Evolutionary conservation across 2,888 invertebrate species (phyloP), one percentile per base, ranked within the genome.

Genomic region (Dynastes tityus): DNA sequence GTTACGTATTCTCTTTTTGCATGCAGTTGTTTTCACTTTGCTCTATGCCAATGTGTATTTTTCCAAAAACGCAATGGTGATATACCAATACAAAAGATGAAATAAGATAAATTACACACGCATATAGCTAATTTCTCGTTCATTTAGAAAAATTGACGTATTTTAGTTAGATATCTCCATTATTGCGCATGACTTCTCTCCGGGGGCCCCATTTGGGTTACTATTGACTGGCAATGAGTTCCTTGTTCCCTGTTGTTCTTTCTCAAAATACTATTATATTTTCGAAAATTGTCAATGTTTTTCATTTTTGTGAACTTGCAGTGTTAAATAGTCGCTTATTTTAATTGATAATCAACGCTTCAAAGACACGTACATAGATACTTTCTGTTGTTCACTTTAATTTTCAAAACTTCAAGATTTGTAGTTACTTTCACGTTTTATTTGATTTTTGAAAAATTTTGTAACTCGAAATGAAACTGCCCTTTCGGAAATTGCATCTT

Each of bases 141-240:
- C n/a, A 71, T 55, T 71, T 71, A 40, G 16, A 71, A 55, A 71
- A 58, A 55, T 37, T 55, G 55, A 37, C 55, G 32, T 16, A 55
- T 37, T 32, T 55, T 16, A 40, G 16, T 22, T 22, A 58, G 22
- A 58, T 16, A 22, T 16, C 55, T 58, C 37, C 55, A 37, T 16
- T 71, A 58, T 71, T 71, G 71, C 71, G 71, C 71, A 71, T 71
- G 71, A 40, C 55, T 16, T 71, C 37, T 58, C 37, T 16, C 16
- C 29, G 55, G 71, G 40, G 71, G 71, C 71, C 16, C 58, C 71
- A 32, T 71, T 71, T 71, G 58, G 71, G 71, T 71, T 37, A 71
- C 32, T 71, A 71, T 71, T 55, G 71, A 71, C 71, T 55, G 55
- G 40, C 45, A 45, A 22, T 45, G 40, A 37, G 8, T 67, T 22